Base-by-base conservation (phyloP, 2,113 vertebrate species). In the Gambusia holbrooki region DNA sequence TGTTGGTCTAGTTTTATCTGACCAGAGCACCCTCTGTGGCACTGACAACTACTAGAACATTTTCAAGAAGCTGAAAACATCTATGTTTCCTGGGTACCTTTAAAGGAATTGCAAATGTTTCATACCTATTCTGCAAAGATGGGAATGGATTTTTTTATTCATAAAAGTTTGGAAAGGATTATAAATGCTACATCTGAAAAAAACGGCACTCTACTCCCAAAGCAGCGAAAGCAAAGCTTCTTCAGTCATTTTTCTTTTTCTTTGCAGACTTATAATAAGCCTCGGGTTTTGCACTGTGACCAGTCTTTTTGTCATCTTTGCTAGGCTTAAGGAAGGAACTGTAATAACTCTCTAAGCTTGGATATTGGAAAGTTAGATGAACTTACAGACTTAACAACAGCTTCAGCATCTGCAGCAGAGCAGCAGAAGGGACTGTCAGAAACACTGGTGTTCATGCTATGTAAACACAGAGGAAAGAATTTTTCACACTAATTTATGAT, bases 371-470 rank as follows among this genome's bases (percentile, higher is more conserved):
- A 76, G 64, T 30, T 66, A 63, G 63, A 63, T 3, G 1, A 28
- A 89, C 93, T 93, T 75, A 95, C 93, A 62, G 90, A 90, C 12
- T 92, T 82, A n/a, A 94, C 87, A 4, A 84, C 89, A 32, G 88
- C 86, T 45, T 92, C 80, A 13, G 92, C 92, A 0, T 92, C 90
- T 3, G 58, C 79, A 15, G 78, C 62, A 4, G 92, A 87, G 77
- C 90, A 92, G 82, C 79, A 84, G 83, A 87, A 93, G 0, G 89
- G 93, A 71, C 94, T 93, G 30, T 90, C 82, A 5, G 90, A 81
- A 17, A 93, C 62, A 4, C 85, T 87, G 66, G 89, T 92, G 90
- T 94, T 95, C 89, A 90, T 88, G 81, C 94, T 94, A 84, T 35
- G 27, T 25, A 17, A 68, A 54, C 4, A 32, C 11, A 60, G 1